Base-by-base conservation (phyloP, 2,797 vertebrate genomes). In the Eulemur coronatus region DNA sequence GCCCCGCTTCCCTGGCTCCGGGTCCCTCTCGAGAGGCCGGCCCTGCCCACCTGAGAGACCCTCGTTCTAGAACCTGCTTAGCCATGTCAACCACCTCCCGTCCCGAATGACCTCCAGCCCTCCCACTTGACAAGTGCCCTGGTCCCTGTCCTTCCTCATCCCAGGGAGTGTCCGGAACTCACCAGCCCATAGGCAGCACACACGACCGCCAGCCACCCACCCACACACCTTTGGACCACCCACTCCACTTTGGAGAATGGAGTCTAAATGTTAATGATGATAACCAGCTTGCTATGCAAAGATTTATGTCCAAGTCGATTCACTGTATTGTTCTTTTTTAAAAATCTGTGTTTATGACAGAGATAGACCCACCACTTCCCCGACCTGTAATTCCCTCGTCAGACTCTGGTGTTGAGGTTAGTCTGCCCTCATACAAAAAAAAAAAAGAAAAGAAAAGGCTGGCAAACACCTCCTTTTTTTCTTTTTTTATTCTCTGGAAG, bases 1-100 rank as follows among this genome's bases (percentile, higher is more conserved):
- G 33, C 1, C 33, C 22, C 0, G 0, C 0, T 0, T 0, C 48
- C 20, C 72, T 11, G 0, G 10, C 33, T 14, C 50, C 0, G 0
- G 0, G 0, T 24, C 65, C 14, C 2, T 15, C 5, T 1, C 1
- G 18, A 17, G 30, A 41, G 63, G 35, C 28, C 20, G 28, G 69
- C 28, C 43, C 28, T 1, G 14, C 28, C 24, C 1, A 2, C 3
- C 2, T 0, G 0, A 0, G 12, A 8, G 55, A 8, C 70, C 63
- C 48, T 65, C 6, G 7, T 52, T 46, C 17, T 1, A 3, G 48
- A 10, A 17, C 24, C 88, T 14, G 33, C 14, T 22, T 13, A 46
- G 61, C 73, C 3, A 1, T 2, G 35, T 33, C 30, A 0, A 20
- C 38, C 38, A 46, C 55, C 38, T 55, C 35, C 22, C 81, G 26